phyloP scores from a whole-genome alignment of 2,113 vertebrate genomes.

The Aepyceros melampus region DNA sequence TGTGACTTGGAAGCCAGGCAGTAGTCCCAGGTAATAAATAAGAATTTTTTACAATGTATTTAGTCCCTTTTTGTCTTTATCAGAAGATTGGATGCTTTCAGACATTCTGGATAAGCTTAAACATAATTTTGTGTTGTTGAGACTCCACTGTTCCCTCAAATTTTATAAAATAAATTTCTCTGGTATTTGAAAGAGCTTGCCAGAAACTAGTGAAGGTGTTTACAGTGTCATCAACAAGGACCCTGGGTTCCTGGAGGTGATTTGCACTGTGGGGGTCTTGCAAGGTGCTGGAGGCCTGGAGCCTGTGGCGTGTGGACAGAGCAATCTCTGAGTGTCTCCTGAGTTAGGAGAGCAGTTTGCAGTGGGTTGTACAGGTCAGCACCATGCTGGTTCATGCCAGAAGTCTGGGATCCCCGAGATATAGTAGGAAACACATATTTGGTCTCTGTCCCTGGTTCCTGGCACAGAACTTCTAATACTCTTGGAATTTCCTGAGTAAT shows the following conservation, averaged over 20 bases:
- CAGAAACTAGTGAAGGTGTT: not conserved
- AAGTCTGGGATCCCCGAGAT: not conserved
- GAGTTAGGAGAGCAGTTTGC: not conserved
- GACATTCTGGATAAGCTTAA: not conserved
- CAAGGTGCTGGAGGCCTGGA: not conserved
- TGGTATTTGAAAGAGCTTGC: not conserved
- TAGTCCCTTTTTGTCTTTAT: not conserved
- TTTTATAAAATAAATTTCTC: not conserved
- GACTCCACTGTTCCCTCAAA: not conserved
- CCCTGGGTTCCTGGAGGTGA: not conserved
- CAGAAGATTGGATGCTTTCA: not conserved
- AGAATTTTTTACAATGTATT: not conserved
- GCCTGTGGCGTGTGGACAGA: fast-evolving
- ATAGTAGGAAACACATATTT: not conserved
- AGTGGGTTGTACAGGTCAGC: not conserved
- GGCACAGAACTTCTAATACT: not conserved
- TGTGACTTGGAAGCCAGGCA: not conserved
- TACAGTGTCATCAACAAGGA: not conserved
- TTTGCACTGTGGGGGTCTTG: not conserved
- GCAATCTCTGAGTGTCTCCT: not conserved
- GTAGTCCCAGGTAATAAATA: not conserved
- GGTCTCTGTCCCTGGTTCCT: not conserved
- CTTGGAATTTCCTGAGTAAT: not conserved
- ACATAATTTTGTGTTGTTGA: not conserved
- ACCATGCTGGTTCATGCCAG: not conserved